These are phyloP conservation scores for Etheostoma cragini DNA, from an alignment of 2,113 vertebrate genomes.

Conservation along the genomic window DNA sequence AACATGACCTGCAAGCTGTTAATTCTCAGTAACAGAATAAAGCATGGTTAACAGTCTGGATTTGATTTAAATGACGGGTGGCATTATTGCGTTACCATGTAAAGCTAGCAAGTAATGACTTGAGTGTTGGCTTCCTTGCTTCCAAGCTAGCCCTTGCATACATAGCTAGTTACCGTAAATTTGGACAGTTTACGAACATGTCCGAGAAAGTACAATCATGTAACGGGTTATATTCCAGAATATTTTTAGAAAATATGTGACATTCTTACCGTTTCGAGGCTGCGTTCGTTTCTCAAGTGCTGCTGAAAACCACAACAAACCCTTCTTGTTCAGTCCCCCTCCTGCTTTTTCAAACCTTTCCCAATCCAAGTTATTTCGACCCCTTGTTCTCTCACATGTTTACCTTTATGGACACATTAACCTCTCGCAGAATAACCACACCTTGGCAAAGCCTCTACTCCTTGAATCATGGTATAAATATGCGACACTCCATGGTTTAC, in stretches of 20 bases:
- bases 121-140: slow-evolving; percentile 47
- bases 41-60: not conserved
- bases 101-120: not conserved
- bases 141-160: slow-evolving; percentile 47
- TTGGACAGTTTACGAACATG: not conserved
- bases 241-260: not conserved
- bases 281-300: slow-evolving; percentile 41
- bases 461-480: slow-evolving; percentile 56
- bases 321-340: slow-evolving; percentile 51
- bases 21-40: not conserved
- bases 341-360: slow-evolving; percentile 69
- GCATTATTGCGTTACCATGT: not conserved
- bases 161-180: not conserved
- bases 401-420: slow-evolving; percentile 51
- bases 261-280: slow-evolving; percentile 61
- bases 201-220: accelerated
- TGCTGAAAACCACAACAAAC: slow-evolving; percentile 75
- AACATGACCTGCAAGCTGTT: not conserved
- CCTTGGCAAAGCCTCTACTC: slow-evolving; percentile 28
- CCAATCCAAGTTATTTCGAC: slow-evolving; percentile 55
- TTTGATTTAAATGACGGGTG: slow-evolving; percentile 21
- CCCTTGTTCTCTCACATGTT: slow-evolving; percentile 72
- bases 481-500: slow-evolving; percentile 51
- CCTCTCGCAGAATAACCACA: slow-evolving; percentile 14
- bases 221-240: not conserved